Evolutionary conservation across 2,113 vertebrate genomes (phyloP).

Genomic region (Myiagra hebetior): DNA sequence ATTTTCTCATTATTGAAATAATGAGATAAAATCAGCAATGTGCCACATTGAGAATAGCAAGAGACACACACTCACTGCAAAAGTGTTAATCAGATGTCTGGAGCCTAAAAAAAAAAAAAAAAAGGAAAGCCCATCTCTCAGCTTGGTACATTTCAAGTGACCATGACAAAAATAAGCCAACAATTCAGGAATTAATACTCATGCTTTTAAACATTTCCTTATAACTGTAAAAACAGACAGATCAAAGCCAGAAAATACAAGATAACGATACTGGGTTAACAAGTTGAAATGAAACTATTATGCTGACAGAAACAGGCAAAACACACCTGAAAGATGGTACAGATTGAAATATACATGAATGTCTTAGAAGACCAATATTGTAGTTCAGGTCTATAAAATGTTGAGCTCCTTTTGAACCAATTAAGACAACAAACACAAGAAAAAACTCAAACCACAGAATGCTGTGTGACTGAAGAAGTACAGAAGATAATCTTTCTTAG

Average conservation of each 20-base stretch:
- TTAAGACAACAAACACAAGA: not conserved
- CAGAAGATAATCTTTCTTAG: not conserved
- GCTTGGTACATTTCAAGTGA: not conserved
- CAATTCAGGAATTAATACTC: not conserved
- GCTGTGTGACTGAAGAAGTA: not conserved
- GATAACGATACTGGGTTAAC: not conserved
- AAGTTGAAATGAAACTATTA: not conserved
- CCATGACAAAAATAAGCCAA: not conserved
- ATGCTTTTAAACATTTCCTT: not conserved
- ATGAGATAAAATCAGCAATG: not conserved
- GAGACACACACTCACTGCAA: not conserved
- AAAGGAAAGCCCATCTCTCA: not conserved
- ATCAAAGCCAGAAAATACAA: not conserved
- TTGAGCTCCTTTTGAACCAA: not conserved
- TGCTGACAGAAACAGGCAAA: not conserved
- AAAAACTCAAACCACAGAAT: not conserved
- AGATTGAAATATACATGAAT: not conserved
- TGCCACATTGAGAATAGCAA: not conserved
- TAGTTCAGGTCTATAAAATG: not conserved
- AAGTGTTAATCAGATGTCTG: not conserved
- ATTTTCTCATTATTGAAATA: not conserved
- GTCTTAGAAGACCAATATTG: not conserved
- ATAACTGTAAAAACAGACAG: not conserved
- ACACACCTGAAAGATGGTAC: not conserved
- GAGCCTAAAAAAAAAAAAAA: not conserved